Base-by-base conservation (phyloP, 2,113 vertebrate species). In the Apus apus region DNA sequence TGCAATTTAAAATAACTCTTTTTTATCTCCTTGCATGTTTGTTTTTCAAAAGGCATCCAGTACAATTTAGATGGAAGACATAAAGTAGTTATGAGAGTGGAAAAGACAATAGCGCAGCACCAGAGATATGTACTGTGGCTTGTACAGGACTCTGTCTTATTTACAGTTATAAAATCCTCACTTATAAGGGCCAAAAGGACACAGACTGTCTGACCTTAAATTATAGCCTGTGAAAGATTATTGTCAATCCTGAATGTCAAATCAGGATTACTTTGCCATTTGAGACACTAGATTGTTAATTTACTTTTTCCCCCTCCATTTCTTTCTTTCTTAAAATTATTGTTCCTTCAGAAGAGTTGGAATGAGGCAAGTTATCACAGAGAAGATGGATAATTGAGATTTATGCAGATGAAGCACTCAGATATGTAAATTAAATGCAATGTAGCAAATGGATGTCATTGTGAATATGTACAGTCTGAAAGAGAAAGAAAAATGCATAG, bases 361-460 rank as follows among this genome's bases (percentile, higher is more conserved):
- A 93, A 77, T 40, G 26, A 91, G 32, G 48, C 6, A 89, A 90
- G 60, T 80, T 29, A 76, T 94, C 66, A 73, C 58, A 62, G 36
- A 50, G 46, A 85, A 89, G 62, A 90, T 23, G 14, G 68, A 70
- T 93, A 94, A 95, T 74, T 95, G 81, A 85, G 74, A 83, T 66
- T 77, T 64, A 73, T 71, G 85, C 64, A 95, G 82, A 90, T 60
- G 75, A 91, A 91, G 56, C 64, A 95, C 81, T 93, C 66, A 88
- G 89, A 88, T 86, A 93, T 91, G 82, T 32, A 96, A 96, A 97
- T 94, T 66, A 79, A 77, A 83, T 57, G 43, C n/a, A 66, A 66
- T 73, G 51, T 61, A 90, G 58, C 50, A 91, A 96, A 83, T 70
- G 62, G 50, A 80, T 95, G 58, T 83, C 82, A 83, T 20, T 1